Conservation (phyloP, 2,797 vertebrate genomes). For the Emys orbicularis region DNA sequence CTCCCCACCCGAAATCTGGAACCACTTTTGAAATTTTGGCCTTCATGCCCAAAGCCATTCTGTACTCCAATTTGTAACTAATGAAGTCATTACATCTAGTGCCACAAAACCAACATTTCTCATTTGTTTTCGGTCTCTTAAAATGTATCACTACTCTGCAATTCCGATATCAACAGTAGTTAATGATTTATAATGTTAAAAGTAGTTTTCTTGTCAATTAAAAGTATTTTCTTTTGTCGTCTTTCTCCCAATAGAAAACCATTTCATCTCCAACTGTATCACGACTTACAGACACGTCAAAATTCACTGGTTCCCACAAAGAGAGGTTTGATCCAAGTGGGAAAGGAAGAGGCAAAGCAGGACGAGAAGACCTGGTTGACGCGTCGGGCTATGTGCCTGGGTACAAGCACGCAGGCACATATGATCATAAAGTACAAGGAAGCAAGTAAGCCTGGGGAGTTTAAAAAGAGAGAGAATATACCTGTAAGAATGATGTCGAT, state of each 20-base stretch:
- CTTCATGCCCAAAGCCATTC: background rate
- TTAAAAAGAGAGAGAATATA: constrained; percentile 27
- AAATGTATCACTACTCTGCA: background rate
- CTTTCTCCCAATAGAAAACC: constrained; percentile 83
- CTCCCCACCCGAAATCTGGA: background rate
- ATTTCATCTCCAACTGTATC: constrained; percentile 88
- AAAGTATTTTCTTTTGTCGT: background rate
- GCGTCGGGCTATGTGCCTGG: constrained; percentile 94
- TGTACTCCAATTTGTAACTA: background rate
- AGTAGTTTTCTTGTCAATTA: background rate
- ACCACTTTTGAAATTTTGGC: background rate
- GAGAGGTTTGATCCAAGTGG: constrained; percentile 94
- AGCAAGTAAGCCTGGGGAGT: constrained; percentile 78
- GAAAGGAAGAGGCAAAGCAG: constrained; percentile 94
- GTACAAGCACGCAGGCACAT: constrained; percentile 95
- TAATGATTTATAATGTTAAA: background rate
- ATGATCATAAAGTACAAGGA: constrained; percentile 93
- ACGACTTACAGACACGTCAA: constrained; percentile 93
- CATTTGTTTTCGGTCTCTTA: background rate
- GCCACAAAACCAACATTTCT: background rate
- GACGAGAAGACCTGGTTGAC: constrained; percentile 93
- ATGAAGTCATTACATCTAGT: background rate
- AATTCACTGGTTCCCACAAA: constrained; percentile 97
- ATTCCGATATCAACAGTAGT: background rate
- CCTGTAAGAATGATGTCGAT: constrained; percentile 59